Base-by-base conservation (phyloP, 1,140 invertebrate genomes). In the Melipona quadrifasciata region DNA sequence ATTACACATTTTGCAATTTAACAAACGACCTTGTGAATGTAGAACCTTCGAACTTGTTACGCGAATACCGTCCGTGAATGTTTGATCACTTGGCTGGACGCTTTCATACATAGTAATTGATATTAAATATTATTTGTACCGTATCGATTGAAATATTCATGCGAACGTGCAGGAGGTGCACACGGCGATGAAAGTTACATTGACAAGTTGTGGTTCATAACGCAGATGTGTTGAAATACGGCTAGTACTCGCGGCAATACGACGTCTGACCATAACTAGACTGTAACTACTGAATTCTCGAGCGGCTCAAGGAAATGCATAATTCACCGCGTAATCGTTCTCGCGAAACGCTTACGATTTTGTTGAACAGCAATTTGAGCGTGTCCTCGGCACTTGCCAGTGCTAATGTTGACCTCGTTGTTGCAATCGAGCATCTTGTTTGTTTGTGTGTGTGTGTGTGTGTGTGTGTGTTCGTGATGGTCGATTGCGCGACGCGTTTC, bases 311-410 rank as follows among this genome's bases (percentile, higher is more conserved):
- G 74, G 21, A 76, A 76, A 76, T 39, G 16, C 57, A 47, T 76
- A 39, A 76, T 76, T 39, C 74, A 76, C 34, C 31, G 34, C 10
- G 12, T n/a, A 58, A 76, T 76, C 57, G 57, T 17, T 24, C 21
- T 76, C 24, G 74, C 10, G 31, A 17, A 76, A 61, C 55, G 57
- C 57, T 76, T 61, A 24, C 34, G n/a, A 76, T 64, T 58, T 64
- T 64, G 21, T 64, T 64, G 47, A 76, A 34, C 34, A 76, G 61
- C 34, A n/a, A 8, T 39, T 64, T 24, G 4, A 61, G 2, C 24
- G 57, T n/a, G 17, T 24, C 14, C 58, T 27, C 31, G 19, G 31
- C 24, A 6, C 12, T 55, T 65, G 27, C 58, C 24, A 4, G 10
- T 27, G 51, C 53, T 19, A 19, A 16, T 75, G 19, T 58, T 34